Conservation (phyloP, 2,113 vertebrate genomes). For the Poeciliopsis occidentalis region DNA sequence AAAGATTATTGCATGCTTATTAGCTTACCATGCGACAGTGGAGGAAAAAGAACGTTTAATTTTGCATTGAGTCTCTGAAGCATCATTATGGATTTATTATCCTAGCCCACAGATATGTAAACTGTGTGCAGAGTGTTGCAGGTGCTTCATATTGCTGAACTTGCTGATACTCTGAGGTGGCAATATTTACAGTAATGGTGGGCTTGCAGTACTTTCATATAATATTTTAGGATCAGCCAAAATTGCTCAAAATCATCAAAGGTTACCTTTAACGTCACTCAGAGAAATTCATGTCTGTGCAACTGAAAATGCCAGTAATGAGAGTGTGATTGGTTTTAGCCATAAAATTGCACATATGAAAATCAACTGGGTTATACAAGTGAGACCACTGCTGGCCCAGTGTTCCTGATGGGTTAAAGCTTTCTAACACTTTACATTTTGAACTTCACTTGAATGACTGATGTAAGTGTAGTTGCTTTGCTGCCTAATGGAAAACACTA, state of each 20-base stretch:
- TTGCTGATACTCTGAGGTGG: not conserved
- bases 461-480: conserved; percentile 19
- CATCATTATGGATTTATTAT: not conserved
- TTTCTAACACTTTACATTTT: conserved; percentile 16
- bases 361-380: conserved; percentile 3
- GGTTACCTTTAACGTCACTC: not conserved
- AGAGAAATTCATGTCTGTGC: not conserved
- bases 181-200: not conserved
- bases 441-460: conserved; percentile 14
- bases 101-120: not conserved
- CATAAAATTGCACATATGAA: not conserved
- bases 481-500: conserved; percentile 32
- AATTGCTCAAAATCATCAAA: not conserved
- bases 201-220: not conserved
- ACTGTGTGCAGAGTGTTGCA: not conserved
- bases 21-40: not conserved
- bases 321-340: not conserved
- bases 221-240: not conserved
- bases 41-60: not conserved
- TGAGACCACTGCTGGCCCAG: not conserved
- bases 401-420: conserved; percentile 20
- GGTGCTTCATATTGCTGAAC: not conserved
- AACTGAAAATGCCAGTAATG: not conserved
- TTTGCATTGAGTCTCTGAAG: not conserved
- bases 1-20: not conserved